Base-by-base conservation (phyloP, 1,140 invertebrate species). In the Drosophila tropicalis region DNA sequence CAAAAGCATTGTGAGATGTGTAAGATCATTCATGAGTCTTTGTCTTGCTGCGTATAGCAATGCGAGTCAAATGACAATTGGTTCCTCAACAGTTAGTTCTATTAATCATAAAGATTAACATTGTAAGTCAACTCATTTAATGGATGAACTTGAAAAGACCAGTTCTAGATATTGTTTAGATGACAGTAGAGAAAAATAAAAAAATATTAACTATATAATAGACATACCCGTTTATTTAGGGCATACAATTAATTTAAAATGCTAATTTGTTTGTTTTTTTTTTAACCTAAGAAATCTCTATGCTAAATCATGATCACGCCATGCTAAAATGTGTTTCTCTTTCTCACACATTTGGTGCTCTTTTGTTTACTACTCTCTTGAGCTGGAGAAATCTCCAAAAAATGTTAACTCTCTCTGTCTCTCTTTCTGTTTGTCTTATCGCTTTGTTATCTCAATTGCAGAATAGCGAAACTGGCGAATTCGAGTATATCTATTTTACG, bases 401-500 rank as follows among this genome's bases (percentile, higher is more conserved):
- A 39, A 13, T 12, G 17, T 12, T 22, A 56, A 51, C 13, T 47
- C 15, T 3, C 2, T 55, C 12, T 32, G 22, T 32, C 6, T 17
- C 32, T 36, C 5, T 36, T 4, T 29, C 15, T 34, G n/a, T 56
- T 58, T 17, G 40, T 51, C n/a, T 51, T 17, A 6, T 36, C 17
- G 29, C 51, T 55, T 25, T 36, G 60, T 76, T 62, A 72, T 70
- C 36, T 19, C 4, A 17, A 44, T 67, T 71, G 7, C 64, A 91
- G 90, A 86, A 91, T 51, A 86, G 76, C 40, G 90, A 91, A 80
- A 91, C 90, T 5, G 90, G 90, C 17, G 90, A 91, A 72, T 66
- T 81, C 57, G 84, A 90, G 51, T 90, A 91, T 54, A 81, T 90
- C 17, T 51, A 51, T 39, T 81, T 87, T 60, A 75, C 72, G 15